Conservation (phyloP, 2,888 invertebrate species). For the Aphidius colemani region DNA sequence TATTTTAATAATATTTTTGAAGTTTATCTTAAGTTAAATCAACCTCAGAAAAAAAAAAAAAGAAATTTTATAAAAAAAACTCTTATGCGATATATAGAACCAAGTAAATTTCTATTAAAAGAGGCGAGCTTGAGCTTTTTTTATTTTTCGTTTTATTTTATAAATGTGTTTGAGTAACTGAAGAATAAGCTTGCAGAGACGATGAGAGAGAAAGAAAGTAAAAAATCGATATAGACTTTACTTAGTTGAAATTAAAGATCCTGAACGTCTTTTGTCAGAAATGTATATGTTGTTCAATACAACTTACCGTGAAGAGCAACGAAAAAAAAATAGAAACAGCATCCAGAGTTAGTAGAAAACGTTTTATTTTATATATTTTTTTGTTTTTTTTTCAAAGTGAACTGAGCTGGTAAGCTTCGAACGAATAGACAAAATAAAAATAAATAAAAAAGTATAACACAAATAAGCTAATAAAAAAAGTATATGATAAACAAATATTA, state of each 20-base stretch:
- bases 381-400: background rate
- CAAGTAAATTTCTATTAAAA: slow-evolving; percentile 37
- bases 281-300: slow-evolving; percentile 22
- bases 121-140: slow-evolving; percentile 29
- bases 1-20: no score
- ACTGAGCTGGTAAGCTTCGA: slow-evolving; percentile 13
- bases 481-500: background rate
- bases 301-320: background rate
- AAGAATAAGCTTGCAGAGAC: no score
- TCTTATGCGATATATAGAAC: background rate
- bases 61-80: no score
- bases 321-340: background rate
- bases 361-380: slow-evolving; percentile 15
- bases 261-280: slow-evolving; percentile 31
- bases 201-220: no score
- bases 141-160: slow-evolving; percentile 12
- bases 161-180: no score
- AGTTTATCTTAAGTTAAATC: no score
- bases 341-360: background rate
- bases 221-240: slow-evolving; percentile 34
- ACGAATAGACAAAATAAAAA: slow-evolving; percentile 7
- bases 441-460: slow-evolving; percentile 1
- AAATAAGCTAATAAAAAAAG: slow-evolving; percentile 19
- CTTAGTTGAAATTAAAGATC: slow-evolving; percentile 46
- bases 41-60: no score